Evolutionary conservation across 1,140 invertebrate species (phyloP).

Genomic region (Medauroidea extradentata): DNA sequence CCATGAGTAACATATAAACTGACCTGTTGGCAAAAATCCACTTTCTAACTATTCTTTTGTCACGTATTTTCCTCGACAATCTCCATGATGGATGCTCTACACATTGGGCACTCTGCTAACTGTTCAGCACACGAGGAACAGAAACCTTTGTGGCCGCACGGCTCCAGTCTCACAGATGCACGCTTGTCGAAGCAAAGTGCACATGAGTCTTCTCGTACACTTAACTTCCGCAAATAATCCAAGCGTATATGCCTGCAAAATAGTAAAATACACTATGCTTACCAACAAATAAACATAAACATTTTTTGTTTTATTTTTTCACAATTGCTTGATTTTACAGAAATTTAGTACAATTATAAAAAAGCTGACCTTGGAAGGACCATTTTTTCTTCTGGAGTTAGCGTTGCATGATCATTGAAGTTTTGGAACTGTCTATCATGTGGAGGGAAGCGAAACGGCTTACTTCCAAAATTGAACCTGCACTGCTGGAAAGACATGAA

Average conservation of each 20-base stretch:
- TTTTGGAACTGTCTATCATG: conserved; percentile 56
- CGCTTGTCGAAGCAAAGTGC: conserved; percentile 81
- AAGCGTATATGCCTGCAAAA: conserved; percentile 65
- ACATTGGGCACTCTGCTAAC: conserved; percentile 83
- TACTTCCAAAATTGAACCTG: conserved; percentile 86
- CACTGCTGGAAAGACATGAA: conserved; percentile 96
- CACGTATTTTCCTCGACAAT: conserved; percentile 41
- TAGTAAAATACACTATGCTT: background rate
- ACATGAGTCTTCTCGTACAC: conserved; percentile 80
- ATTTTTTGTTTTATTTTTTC: background rate
- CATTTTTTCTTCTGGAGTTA: conserved; percentile 67
- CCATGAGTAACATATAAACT: too few species aligned
- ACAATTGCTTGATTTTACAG: background rate
- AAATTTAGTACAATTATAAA: background rate
- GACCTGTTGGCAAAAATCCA: too few species aligned
- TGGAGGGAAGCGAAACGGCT: conserved; percentile 76
- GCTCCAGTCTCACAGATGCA: conserved; percentile 67
- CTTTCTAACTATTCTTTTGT: conserved; percentile 25
- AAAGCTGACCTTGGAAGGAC: conserved; percentile 51
- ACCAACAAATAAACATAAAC: background rate
- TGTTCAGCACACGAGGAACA: conserved; percentile 74
- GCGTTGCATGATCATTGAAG: conserved; percentile 73
- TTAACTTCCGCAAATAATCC: conserved; percentile 65
- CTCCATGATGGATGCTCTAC: conserved; percentile 61
- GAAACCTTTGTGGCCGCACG: conserved; percentile 81